Evolutionary conservation across 2,888 invertebrate species (phyloP).

Genomic region (Tetragnatha montana): DNA sequence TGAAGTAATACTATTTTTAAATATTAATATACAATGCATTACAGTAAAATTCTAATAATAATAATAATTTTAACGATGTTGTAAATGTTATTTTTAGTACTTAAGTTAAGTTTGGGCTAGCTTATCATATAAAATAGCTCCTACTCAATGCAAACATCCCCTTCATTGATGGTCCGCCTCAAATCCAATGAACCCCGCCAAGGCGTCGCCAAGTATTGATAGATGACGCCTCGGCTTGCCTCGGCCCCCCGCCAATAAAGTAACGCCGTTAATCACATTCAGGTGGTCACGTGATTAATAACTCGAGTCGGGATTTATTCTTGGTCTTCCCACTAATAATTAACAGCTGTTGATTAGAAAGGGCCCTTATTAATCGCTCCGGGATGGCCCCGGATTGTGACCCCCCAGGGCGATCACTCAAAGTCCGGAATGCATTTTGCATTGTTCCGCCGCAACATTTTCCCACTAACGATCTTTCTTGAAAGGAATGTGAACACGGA

Average conservation of each 20-base stretch:
- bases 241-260: slow-evolving; percentile 63
- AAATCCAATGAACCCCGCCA: slow-evolving; percentile 12
- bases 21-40: too few species aligned
- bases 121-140: neutral
- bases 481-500: too few species aligned
- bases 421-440: neutral
- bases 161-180: neutral
- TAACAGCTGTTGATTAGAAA: slow-evolving; percentile 69
- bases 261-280: slow-evolving; percentile 67
- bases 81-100: too few species aligned
- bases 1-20: too few species aligned
- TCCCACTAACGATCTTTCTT: neutral
- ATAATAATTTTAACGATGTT: too few species aligned
- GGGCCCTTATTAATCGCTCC: slow-evolving; percentile 56
- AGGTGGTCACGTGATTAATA: slow-evolving; percentile 69
- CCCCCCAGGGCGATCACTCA: neutral
- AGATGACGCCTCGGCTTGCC: slow-evolving; percentile 45
- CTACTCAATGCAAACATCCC: too few species aligned
- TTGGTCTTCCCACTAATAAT: slow-evolving; percentile 55
- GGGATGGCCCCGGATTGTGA: slow-evolving; percentile 41
- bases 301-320: slow-evolving; percentile 37
- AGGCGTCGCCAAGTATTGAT: slow-evolving; percentile 47
- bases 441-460: slow-evolving; percentile 1
- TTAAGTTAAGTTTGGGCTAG: too few species aligned
- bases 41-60: too few species aligned